These are phyloP conservation scores for Lampropteryx suffumata DNA, from an alignment of 2,888 invertebrate genomes.

Conservation along the genomic window DNA sequence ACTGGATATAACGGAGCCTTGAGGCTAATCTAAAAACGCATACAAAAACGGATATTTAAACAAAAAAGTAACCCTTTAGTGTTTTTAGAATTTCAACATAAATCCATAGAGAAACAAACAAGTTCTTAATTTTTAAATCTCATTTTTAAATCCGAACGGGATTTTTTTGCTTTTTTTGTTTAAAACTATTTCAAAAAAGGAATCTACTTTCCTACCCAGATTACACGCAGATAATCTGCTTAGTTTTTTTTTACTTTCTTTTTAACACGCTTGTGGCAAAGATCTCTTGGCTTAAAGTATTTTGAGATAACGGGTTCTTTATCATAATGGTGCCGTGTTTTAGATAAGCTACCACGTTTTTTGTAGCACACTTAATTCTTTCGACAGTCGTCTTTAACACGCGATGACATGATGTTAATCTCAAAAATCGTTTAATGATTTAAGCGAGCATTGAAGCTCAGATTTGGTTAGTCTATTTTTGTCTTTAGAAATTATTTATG, in stretches of 20 bases:
- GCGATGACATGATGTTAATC: conserved; percentile 41
- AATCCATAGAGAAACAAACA: conserved; percentile 10
- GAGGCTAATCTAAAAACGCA: background rate
- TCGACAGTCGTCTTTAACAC: conserved; percentile 42
- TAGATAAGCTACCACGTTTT: conserved; percentile 64
- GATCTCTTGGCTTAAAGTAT: conserved; percentile 37
- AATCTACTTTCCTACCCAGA: conserved; percentile 5
- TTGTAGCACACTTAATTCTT: conserved; percentile 45
- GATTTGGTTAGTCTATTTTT: conserved; percentile 14
- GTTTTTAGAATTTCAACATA: background rate
- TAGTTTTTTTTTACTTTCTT: conserved; percentile 37
- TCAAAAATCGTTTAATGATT: conserved; percentile 33
- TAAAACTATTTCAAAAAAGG: conserved; percentile 6
- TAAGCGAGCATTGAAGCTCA: conserved; percentile 12
- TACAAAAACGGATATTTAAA: background rate
- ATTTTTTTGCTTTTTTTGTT: background rate
- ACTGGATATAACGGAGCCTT: background rate
- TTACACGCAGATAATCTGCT: conserved; percentile 15
- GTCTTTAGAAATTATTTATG: conserved; percentile 9
- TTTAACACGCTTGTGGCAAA: conserved; percentile 42
- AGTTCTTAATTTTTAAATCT: conserved; percentile 12
- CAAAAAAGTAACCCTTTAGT: background rate
- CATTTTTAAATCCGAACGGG: conserved; percentile 1
- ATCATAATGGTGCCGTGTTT: conserved; percentile 64
- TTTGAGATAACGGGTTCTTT: conserved; percentile 50